These are phyloP conservation scores for Heliconius erato DNA, from an alignment of 2,888 invertebrate species.

Conservation along the genomic window DNA sequence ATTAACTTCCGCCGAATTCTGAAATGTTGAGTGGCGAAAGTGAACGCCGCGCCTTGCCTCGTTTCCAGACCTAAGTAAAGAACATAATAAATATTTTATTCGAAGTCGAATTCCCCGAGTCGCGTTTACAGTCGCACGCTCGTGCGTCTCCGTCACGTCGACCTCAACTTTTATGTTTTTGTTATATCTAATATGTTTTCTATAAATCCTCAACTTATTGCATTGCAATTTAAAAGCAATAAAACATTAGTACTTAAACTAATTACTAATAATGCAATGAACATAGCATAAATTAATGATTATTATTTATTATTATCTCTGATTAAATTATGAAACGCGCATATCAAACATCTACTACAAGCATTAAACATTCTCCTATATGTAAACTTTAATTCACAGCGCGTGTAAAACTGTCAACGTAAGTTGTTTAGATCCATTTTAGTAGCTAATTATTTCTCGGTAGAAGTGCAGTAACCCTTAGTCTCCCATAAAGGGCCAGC, in stretches of 20 bases:
- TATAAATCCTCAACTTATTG: neutral
- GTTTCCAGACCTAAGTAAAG: too few species aligned
- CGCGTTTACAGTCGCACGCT: too few species aligned
- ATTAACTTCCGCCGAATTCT: too few species aligned
- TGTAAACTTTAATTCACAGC: constrained; percentile 40
- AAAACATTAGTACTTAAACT: neutral
- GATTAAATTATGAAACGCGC: neutral
- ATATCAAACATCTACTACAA: constrained; percentile 7
- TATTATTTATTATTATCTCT: neutral
- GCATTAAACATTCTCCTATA: constrained; percentile 5
- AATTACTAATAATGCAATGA: neutral
- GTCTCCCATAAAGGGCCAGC: constrained; percentile 47
- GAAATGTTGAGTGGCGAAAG: too few species aligned
- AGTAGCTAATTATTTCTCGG: constrained; percentile 49
- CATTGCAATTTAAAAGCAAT: neutral
- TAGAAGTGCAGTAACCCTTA: constrained; percentile 48
- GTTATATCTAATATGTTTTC: neutral
- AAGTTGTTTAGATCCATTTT: constrained; percentile 48
- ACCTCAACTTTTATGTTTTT: too few species aligned
- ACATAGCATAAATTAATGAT: neutral
- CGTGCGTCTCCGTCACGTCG: too few species aligned
- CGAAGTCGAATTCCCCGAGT: too few species aligned
- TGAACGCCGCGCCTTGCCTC: too few species aligned
- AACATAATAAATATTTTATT: too few species aligned
- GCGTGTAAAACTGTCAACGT: constrained; percentile 45